A percentile compares a stretch with the other conserved stretches of the same genome.
Evolutionary conservation across 2,797 vertebrate species (phyloP).

Genomic region (Threskiornis aethiopicus): DNA sequence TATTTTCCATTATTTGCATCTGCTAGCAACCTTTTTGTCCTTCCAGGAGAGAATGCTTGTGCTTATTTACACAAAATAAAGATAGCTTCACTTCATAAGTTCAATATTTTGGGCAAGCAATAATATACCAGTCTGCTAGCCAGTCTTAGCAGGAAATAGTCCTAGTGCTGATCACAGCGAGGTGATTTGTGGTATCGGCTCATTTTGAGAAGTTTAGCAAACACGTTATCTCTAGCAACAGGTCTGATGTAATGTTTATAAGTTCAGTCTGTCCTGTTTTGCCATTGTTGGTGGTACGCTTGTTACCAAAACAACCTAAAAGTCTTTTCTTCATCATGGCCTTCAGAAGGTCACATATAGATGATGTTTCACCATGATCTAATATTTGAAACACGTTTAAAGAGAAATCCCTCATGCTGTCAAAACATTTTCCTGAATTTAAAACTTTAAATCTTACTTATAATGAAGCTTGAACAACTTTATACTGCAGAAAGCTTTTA

Average conservation of each 20-base stretch:
- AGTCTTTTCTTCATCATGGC: neutral
- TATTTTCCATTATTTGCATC: slow-evolving; percentile 48
- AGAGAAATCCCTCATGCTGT: neutral
- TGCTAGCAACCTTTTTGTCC: slow-evolving; percentile 64
- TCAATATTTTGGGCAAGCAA: slow-evolving; percentile 71
- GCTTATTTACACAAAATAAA: slow-evolving; percentile 83
- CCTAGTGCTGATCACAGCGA: slow-evolving; percentile 35
- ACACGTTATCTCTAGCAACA: slow-evolving; percentile 72
- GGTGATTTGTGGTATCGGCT: slow-evolving; percentile 39
- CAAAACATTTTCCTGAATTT: neutral
- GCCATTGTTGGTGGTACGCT: neutral
- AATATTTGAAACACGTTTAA: neutral
- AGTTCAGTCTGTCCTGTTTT: slow-evolving; percentile 50
- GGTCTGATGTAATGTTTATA: slow-evolving; percentile 74
- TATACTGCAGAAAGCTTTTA: neutral
- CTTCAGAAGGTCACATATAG: slow-evolving; percentile 22
- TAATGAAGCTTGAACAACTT: neutral
- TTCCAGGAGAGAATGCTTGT: slow-evolving; percentile 35
- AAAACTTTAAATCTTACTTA: neutral
- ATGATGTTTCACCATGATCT: neutral
- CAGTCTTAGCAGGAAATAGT: slow-evolving; percentile 72
- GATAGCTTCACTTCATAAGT: slow-evolving; percentile 12
- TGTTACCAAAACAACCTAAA: slow-evolving; percentile 53
- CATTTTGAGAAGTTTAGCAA: slow-evolving; percentile 75
- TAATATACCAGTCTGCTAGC: slow-evolving; percentile 50